Evolutionary conservation across 2,888 invertebrate genomes (phyloP), one percentile per base, ranked within the genome.

Genomic region (Eilema griseolum): DNA sequence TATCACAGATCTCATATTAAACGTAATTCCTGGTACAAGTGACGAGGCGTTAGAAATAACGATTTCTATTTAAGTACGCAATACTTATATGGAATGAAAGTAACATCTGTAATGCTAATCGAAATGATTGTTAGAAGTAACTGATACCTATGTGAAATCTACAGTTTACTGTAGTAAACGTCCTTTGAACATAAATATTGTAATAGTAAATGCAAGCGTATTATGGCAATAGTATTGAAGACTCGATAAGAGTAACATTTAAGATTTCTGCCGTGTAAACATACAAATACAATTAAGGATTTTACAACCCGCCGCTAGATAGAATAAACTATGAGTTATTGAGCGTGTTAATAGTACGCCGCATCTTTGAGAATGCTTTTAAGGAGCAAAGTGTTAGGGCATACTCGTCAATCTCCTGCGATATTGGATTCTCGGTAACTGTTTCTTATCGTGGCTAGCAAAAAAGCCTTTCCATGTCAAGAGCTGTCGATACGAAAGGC

Each of bases 401-500:
- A 83, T 83, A 85, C 81, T 80, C 81, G 82, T 86, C 86, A 88
- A 87, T 88, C 86, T 85, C 85, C 81, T 81, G 77, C 85, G 85
- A 85, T 86, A 87, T 85, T 85, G 85, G 80, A 81, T 81, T 85
- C 83, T 80, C 84, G 77, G 84, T 83, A 84, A 86, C 85, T 81
- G 88, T 90, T 89, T 83, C 92, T 93, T 93, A 93, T 92, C 92
- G 91, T 85, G 83, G 89, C 87, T 78, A 83, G 90, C 90, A 94
- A 94, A 94, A 93, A 94, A 93, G 93, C 91, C 88, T 94, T 95
- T 93, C 88, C 92, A 85, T 94, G 94, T 95, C 91, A 92, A 95
- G 91, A 85, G 92, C 88, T 88, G 90, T 91, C 90, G 93, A 92
- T 88, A 87, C 83, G 87, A 91, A 90, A 88, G 90, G 88, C 83